Percentiles rank a stretch among this genome's conserved stretches.
Conservation (phyloP, 2,113 vertebrate genomes). For the Isurus oxyrinchus region DNA sequence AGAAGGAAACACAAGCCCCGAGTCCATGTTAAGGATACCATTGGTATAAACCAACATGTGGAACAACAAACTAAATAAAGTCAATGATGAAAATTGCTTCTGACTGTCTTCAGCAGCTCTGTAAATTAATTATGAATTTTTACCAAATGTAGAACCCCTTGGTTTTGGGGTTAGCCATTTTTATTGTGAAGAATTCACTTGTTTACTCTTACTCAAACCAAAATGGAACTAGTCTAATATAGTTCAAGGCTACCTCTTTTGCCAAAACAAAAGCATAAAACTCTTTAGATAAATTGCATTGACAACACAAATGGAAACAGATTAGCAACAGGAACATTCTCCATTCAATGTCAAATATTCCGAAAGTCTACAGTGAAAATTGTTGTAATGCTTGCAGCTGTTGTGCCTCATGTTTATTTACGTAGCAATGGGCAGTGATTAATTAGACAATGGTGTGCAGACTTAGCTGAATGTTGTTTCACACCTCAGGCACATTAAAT, state of each 20-base stretch:
- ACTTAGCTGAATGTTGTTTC: neutral
- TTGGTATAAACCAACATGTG: neutral
- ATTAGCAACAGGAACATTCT: neutral
- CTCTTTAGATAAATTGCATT: neutral
- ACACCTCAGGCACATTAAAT: neutral
- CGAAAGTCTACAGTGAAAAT: neutral
- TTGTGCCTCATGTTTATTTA: neutral
- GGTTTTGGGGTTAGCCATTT: no score
- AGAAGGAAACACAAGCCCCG: no score
- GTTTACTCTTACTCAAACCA: neutral
- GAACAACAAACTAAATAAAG: no score
- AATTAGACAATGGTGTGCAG: neutral
- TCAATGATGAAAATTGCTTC: neutral
- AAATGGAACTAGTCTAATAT: neutral
- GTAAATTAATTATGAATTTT: neutral
- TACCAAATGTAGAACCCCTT: neutral
- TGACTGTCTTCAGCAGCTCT: neutral
- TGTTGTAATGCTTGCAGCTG: neutral
- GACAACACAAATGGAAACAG: neutral
- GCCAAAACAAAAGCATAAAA: neutral
- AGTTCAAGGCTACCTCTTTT: neutral
- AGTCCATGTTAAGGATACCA: neutral
- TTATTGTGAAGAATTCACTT: neutral
- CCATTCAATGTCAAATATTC: neutral
- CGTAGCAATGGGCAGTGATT: neutral